Evolutionary conservation across 2,113 vertebrate genomes (phyloP), one percentile per base, ranked within the genome.

Genomic region (Toxotes jaculatrix): DNA sequence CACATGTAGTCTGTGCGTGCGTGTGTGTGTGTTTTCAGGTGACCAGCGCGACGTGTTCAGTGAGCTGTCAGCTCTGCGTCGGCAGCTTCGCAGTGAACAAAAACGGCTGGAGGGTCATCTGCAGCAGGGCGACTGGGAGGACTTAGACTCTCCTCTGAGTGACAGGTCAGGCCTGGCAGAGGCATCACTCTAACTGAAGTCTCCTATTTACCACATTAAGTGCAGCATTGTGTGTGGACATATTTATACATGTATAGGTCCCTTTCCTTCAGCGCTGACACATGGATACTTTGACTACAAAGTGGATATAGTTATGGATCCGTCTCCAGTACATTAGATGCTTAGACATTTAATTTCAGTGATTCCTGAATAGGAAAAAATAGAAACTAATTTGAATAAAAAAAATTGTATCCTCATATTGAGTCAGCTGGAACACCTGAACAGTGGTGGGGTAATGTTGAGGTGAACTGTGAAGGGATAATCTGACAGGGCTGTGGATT

Each of bases 41-140:
- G 95, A 96, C 76, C 96, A 91, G 66, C 95, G 85, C 13, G 96
- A 95, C 31, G 94, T 98, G 64, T 96, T 97, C 82, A 96, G 90
- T 51, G 96, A 97, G 83, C 93, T 98, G 76, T 96, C 97, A 7
- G 96, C 95, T 45, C 88, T 98, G 93, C 95, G 97, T 69, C 96
- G 95, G 56, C 96, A 96, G 85, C 97, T 98, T 53, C 95, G 93
- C 32, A 96, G 92, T 2, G 96, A 98, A 79, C 96, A 97, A 72
- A 95, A 94, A 42, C 94, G 95, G 4, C 92, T 98, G 62, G 96
- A 98, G 82, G 94, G 93, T 7, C 94, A 89, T 59, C 86, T 97
- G 87, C 92, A 95, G 70, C 91, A 95, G n/a, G 70, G 88, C 3
- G 92, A 95, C 53, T 92, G 89, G 85, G 95, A 96, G 49, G 95